Evolutionary conservation across 2,113 vertebrate species (phyloP), one percentile per base, ranked within the genome.

Genomic region (Phaethon lepturus): DNA sequence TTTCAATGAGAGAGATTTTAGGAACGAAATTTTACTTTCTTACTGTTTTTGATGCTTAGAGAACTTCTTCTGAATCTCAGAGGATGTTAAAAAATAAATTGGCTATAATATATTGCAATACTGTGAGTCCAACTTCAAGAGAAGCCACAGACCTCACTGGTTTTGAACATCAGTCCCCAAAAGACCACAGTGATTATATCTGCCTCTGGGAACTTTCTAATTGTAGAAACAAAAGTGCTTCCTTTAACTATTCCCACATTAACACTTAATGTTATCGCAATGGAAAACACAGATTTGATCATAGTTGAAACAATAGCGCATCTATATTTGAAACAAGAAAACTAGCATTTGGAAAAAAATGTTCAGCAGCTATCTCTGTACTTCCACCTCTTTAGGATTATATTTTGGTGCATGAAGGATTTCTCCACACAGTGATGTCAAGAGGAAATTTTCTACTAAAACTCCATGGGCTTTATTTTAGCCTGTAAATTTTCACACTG

Each of bases 271-370:
- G 64, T 40, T 92, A 53, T 31, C 90, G 55, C 12, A 10, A 63
- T 93, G 60, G 74, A 95, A 97, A 97, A 91, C 31, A 60, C 13
- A 87, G 60, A 88, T 82, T 87, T 96, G 72, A 85, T 75, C 89
- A 56, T 15, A 87, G 40, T 44, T 93, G 62, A 74, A 71, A 79
- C 13, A 79, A 52, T 33, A 69, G 19, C 42, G 80, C 45, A 82
- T 92, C 78, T 89, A 56, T 79, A 78, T 56, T 85, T 91, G 52
- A 98, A 94, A 94, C 52, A 95, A 88, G 91, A 90, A 97, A 96
- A 86, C 47, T 52, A 79, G 49, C 10, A 44, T 94, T 94, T 67
- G 40, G 74, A 88, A 97, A 96, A 86, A 95, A 78, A 33, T 66
- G 6, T 66, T 90, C 45, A 13, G 52, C 14, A 77, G 45, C 91